A percentile compares a stretch with the other conserved stretches of the same genome.
Conservation (phyloP, 2,113 vertebrate species). For the Gopherus evgoodei region DNA sequence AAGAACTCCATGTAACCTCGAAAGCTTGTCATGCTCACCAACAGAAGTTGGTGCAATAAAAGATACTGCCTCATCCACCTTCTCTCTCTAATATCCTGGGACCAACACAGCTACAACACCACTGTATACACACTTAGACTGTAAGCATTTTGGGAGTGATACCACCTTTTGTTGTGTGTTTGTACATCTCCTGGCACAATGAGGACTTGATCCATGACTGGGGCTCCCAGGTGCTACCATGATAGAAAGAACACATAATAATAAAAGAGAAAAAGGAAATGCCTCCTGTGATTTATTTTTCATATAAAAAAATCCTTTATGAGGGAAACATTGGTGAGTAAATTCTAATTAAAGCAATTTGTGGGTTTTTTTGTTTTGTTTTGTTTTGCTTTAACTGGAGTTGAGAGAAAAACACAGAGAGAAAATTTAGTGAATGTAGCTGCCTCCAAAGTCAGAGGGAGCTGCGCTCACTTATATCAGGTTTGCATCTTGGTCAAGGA, state of each 20-base stretch:
- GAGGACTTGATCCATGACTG: too few species aligned
- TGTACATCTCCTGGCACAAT: too few species aligned
- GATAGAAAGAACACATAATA: too few species aligned
- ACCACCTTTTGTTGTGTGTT: too few species aligned
- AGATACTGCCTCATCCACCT: too few species aligned
- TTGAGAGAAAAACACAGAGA: neutral
- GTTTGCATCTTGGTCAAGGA: rapidly evolving
- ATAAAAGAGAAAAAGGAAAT: neutral
- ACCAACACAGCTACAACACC: neutral
- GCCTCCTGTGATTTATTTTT: neutral
- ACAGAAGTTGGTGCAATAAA: too few species aligned
- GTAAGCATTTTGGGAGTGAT: too few species aligned
- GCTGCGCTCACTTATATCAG: neutral
- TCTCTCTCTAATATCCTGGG: neutral
- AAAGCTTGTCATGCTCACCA: too few species aligned
- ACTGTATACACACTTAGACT: neutral
- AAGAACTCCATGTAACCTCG: neutral
- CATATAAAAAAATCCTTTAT: neutral
- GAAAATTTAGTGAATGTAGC: neutral
- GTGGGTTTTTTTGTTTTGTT: too few species aligned
- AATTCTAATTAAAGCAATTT: neutral
- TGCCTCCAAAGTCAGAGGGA: neutral
- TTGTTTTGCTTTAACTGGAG: neutral
- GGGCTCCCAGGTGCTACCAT: too few species aligned
- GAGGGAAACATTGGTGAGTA: rapidly evolving